Percentiles rank a stretch among this genome's conserved stretches.
phyloP scores from a whole-genome alignment of 2,888 invertebrate species.

The Diaprepes abbreviatus region DNA sequence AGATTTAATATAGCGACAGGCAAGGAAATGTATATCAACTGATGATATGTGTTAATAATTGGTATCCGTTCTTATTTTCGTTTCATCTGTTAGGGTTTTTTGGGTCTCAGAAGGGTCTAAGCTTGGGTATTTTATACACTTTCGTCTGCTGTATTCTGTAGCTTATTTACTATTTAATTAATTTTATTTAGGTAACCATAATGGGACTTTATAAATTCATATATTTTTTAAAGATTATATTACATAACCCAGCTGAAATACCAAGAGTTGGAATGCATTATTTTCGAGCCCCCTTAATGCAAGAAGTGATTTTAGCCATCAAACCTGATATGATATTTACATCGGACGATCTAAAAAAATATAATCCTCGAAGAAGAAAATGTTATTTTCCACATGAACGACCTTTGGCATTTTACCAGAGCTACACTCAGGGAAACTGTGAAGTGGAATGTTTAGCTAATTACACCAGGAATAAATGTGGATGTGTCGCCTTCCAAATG shows the following conservation, averaged over 20 bases:
- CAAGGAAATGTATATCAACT: too few relatives aligned
- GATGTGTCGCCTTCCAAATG: conserved; percentile 80
- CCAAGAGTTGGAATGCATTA: conserved; percentile 78
- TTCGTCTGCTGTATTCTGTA: too few relatives aligned
- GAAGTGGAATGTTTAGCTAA: conserved; percentile 81
- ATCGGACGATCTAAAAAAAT: conserved; percentile 74
- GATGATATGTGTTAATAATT: too few relatives aligned
- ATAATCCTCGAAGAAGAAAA: conserved; percentile 75
- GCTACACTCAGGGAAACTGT: conserved; percentile 81
- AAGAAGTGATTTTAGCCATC: conserved; percentile 79
- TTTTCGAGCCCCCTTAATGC: conserved; percentile 78
- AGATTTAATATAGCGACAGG: too few relatives aligned
- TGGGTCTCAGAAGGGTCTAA: too few relatives aligned
- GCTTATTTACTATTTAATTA: too few relatives aligned
- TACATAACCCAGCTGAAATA: conserved; percentile 79
- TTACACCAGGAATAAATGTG: conserved; percentile 74
- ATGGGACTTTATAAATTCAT: too few relatives aligned
- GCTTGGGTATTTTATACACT: too few relatives aligned
- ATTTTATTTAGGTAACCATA: too few relatives aligned
- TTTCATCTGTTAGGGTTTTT: too few relatives aligned
- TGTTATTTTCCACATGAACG: conserved; percentile 79
- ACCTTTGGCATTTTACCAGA: conserved; percentile 74
- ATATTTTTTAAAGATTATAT: conserved; percentile 71
- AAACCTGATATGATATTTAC: conserved; percentile 84
- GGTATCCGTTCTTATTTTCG: too few relatives aligned